phyloP scores from a whole-genome alignment of 2,113 vertebrate species.

The Pyrgilauda ruficollis region DNA sequence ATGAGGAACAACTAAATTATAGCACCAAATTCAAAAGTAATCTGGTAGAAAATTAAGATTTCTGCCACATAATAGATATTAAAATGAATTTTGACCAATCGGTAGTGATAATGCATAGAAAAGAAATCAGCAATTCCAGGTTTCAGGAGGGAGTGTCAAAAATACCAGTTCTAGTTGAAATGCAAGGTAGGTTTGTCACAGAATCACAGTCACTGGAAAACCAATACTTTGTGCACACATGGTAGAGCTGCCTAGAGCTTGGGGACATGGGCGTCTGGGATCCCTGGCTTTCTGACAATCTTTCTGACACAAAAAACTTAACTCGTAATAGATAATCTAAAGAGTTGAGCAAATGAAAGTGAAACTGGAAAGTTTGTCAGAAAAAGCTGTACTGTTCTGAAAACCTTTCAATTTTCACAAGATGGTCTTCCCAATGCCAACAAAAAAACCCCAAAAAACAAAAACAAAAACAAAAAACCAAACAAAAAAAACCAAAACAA shows the following conservation, averaged over 20 bases:
- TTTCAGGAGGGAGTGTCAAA: background rate
- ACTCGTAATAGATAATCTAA: rapidly evolving
- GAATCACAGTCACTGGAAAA: background rate
- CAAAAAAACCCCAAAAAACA: too few species aligned
- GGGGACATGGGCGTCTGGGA: background rate
- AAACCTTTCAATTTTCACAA: background rate
- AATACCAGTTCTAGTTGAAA: background rate
- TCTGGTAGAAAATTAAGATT: background rate
- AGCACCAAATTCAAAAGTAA: background rate
- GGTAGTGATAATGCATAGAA: background rate
- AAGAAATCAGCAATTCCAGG: background rate
- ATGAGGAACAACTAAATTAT: background rate
- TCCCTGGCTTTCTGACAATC: background rate
- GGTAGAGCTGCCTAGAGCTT: background rate
- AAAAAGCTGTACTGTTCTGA: background rate
- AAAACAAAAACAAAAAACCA: too few species aligned
- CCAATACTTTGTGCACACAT: background rate
- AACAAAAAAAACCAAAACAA: too few species aligned
- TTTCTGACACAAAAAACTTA: background rate
- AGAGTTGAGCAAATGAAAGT: background rate
- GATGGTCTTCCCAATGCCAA: rapidly evolving
- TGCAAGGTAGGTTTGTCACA: background rate
- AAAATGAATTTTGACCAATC: background rate
- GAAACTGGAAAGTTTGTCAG: background rate
- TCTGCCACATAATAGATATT: background rate